Base-by-base conservation (phyloP, 2,113 vertebrate genomes). In the zebrafish (Danio rerio) region DNA sequence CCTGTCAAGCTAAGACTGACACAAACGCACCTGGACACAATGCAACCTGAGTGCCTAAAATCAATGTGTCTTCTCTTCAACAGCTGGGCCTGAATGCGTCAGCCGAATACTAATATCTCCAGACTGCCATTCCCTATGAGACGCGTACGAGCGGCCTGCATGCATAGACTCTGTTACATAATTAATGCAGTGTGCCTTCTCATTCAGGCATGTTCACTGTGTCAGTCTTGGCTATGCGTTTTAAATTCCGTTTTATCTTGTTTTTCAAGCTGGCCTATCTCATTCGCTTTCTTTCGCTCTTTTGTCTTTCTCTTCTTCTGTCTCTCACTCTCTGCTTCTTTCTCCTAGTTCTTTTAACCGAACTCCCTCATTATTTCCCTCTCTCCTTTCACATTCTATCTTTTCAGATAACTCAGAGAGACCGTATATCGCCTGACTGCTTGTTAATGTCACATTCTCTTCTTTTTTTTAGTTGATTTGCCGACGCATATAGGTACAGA, bases 121-220 rank as follows among this genome's bases (percentile, higher is more conserved):
- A 88, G 87, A 89, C 83, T 89, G 85, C 68, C 61, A 81, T 80
- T 90, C 87, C 83, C 80, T 75, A 80, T 81, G 58, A 77, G 87
- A 88, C 82, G 82, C 71, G 66, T 88, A 62, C 15, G 31, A 81
- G 86, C 20, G 13, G 70, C 86, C 85, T 82, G 88, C 86, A 85
- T 91, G 84, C 87, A 91, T 90, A 87, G 87, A 91, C 58, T 82
- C 58, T 85, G 88, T 90, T 93, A 86, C 92, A 93, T 93, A 93
- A 93, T 93, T 92, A 93, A 93, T 92, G 91, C 80, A 87, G 92
- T 89, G 87, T 90, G 90, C 87, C 89, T 89, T 92, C 92, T 91
- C 87, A 88, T 91, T 88, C 88, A 91, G 91, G 85, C 90, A 87
- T 90, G 86, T 91, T 90, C 92, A 84, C 87, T 91, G 86, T 82